Percentiles rank a stretch among this genome's conserved stretches.
phyloP scores from a whole-genome alignment of 2,113 vertebrate species.

The Bubo scandiacus region DNA sequence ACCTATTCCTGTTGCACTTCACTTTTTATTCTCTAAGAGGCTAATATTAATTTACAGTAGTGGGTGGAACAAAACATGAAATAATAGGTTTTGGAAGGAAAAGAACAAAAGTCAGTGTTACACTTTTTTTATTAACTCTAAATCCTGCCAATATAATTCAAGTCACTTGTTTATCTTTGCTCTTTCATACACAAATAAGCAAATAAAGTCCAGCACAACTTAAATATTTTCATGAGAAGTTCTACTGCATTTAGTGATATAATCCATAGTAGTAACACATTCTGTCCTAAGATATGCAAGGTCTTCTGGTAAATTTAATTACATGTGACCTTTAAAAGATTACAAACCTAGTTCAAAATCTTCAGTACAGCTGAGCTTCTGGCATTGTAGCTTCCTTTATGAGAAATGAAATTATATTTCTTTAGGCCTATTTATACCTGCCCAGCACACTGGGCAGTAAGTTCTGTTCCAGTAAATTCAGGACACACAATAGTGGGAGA shows the following conservation, averaged over 20 bases:
- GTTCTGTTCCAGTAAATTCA: background rate
- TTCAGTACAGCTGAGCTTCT: background rate
- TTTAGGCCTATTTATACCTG: background rate
- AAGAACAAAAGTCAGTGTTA: background rate
- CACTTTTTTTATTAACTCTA: background rate
- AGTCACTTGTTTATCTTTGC: background rate
- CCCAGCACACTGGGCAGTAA: background rate
- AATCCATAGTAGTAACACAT: background rate
- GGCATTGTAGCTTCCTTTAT: background rate
- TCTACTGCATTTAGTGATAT: background rate
- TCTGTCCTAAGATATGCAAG: background rate
- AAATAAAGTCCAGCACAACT: background rate
- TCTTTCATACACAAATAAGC: background rate
- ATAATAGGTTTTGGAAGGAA: background rate
- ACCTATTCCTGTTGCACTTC: background rate
- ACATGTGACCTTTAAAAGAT: background rate
- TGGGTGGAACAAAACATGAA: background rate
- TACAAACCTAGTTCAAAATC: background rate
- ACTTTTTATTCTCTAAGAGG: background rate
- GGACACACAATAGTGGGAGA: background rate
- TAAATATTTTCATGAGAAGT: background rate
- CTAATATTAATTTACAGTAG: background rate
- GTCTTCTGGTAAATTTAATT: background rate
- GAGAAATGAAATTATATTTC: background rate
- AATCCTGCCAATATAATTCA: background rate